These are phyloP conservation scores for Punctoribates punctum DNA, from an alignment of 2,888 invertebrate species.

Conservation along the genomic window DNA sequence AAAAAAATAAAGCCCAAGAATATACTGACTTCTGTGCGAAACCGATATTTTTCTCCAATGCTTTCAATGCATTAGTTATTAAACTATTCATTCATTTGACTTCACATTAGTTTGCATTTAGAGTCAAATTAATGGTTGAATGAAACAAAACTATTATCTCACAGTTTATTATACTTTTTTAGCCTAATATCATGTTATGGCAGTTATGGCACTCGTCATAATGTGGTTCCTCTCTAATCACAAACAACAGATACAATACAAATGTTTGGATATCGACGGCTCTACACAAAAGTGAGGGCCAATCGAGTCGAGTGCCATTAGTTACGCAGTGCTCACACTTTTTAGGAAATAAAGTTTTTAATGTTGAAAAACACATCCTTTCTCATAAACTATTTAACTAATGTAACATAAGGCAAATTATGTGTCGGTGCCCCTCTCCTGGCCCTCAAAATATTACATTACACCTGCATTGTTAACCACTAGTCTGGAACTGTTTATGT, in stretches of 20 bases:
- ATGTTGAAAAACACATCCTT: constrained; percentile 27
- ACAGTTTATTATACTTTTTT: constrained; percentile 1
- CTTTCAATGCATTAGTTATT: neutral
- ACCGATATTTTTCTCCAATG: neutral
- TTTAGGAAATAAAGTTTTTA: constrained; percentile 29
- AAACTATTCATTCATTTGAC: neutral
- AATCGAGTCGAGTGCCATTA: neutral
- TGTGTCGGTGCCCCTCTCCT: neutral
- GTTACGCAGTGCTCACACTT: constrained; percentile 23
- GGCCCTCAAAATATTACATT: neutral
- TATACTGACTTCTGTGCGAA: constrained; percentile 11
- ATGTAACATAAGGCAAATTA: constrained; percentile 31
- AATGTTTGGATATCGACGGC: constrained; percentile 8
- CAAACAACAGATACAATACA: constrained; percentile 18
- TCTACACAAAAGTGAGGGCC: neutral
- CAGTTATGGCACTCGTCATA: constrained; percentile 29
- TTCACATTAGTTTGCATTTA: neutral
- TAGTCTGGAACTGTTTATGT: constrained; percentile 30
- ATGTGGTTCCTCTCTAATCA: constrained; percentile 5
- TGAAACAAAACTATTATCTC: neutral
- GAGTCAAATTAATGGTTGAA: neutral
- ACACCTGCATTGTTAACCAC: constrained; percentile 36
- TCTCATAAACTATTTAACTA: constrained; percentile 17
- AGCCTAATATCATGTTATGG: neutral
- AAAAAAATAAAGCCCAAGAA: neutral